Evolutionary conservation across 1,140 invertebrate species (phyloP), one percentile per base, ranked within the genome.

Genomic region (Battus philenor): DNA sequence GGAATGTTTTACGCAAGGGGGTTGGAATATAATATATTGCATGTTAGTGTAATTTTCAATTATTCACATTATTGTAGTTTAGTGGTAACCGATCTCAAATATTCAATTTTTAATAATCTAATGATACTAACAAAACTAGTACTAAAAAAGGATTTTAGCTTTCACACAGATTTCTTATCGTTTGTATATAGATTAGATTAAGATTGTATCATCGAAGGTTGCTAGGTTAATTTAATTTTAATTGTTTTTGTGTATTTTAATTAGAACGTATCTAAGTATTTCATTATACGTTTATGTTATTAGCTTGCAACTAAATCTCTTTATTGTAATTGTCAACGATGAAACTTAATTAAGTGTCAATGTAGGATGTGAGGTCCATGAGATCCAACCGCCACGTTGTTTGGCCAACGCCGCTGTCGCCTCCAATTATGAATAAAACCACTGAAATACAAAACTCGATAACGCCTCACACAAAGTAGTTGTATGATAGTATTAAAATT

Each of bases 21-120:
- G 15, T 27, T 43, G 16, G 34, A 50, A 12, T 49, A 54, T 50
- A 44, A 44, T 7, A 44, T 53, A 57, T 46, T 56, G 48, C 52
- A 52, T 60, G 47, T 31, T 63, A 62, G 51, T 26, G 24, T 64
- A 60, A 45, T 15, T 22, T 51, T 47, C 17, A 50, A 22, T 26
- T n/a, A 39, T 9, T 26, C 8, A 24, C 10, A 16, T 15, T 26
- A 39, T 26, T 27, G 4, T 15, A 24, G n/a, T n/a, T n/a, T n/a
- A n/a, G 17, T n/a, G 10, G 11, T 38, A 22, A 38, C 2, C n/a
- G 9, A 20, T 26, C 20, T 26, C 20, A 15, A 20, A 8, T 22
- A 38, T 38, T 38, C 17, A 6, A 24, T 39, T 39, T 39, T 2
- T 15, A 10, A 12, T 26, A 26, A 26, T 20, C 17, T 34, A 34